phyloP scores from a whole-genome alignment of 35 echinoderm and acorn worm species.

The Acanthaster planci region DNA sequence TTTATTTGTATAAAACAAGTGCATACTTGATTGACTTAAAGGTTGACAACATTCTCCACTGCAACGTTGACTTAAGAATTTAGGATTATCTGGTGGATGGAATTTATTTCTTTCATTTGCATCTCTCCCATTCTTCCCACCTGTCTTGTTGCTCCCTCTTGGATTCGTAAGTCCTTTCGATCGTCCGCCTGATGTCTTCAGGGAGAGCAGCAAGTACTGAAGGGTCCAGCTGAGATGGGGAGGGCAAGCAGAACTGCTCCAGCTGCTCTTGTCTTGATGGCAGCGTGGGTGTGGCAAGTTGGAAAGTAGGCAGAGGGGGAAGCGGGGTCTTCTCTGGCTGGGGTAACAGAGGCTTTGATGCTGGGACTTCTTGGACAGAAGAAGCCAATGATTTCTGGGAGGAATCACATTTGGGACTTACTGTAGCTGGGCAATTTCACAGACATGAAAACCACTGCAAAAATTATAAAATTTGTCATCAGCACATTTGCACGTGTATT shows the following conservation, averaged over 20 bases:
- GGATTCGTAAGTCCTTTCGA: conserved; percentile 48
- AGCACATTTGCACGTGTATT: too few species aligned
- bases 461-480: too few species aligned
- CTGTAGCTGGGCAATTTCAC: too few species aligned
- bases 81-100: too few species aligned
- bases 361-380: background rate
- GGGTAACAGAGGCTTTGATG: background rate
- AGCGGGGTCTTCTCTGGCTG: conserved; percentile 29
- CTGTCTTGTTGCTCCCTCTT: background rate
- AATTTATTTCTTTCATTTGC: too few species aligned
- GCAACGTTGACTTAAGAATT: too few species aligned
- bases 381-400: background rate
- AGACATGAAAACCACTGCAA: too few species aligned
- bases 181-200: conserved; percentile 49
- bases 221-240: conserved; percentile 78
- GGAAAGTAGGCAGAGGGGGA: conserved; percentile 56
- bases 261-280: background rate
- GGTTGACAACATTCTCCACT: too few species aligned
- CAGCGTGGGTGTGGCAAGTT: conserved; percentile 9
- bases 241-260: conserved; percentile 48
- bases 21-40: too few species aligned
- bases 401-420: too few species aligned
- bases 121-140: too few species aligned
- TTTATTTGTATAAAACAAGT: too few species aligned
- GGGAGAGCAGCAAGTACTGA: conserved; percentile 71